Conservation (phyloP, 2,888 invertebrate species). For the Cryptus viduatorius region DNA sequence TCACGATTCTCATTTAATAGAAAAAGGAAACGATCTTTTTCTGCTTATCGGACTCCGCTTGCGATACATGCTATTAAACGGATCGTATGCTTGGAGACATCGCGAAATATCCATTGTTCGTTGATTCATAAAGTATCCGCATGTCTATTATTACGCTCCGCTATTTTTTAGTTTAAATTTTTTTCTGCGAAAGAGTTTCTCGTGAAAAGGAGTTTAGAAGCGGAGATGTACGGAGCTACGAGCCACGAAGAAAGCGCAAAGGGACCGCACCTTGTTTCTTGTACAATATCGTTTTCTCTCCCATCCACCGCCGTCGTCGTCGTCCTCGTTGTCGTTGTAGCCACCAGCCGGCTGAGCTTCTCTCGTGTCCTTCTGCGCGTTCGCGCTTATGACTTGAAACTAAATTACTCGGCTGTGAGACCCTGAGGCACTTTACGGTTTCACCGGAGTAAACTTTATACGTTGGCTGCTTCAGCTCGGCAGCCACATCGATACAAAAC, state of each 20-base stretch:
- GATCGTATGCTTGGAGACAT: too few species aligned
- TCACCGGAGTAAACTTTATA: conserved; percentile 59
- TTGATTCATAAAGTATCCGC: too few species aligned
- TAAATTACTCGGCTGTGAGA: conserved; percentile 58
- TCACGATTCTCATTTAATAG: not conserved
- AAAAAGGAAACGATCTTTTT: too few species aligned
- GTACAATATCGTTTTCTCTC: conserved; percentile 53
- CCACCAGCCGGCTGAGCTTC: conserved; percentile 47
- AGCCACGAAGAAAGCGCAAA: conserved; percentile 48
- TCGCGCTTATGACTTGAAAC: conserved; percentile 64
- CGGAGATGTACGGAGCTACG: conserved; percentile 50
- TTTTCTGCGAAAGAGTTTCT: conserved; percentile 26
- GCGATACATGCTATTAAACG: not conserved
- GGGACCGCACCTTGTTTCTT: conserved; percentile 63
- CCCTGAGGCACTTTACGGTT: conserved; percentile 64
- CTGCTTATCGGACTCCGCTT: not conserved
- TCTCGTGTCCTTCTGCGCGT: conserved; percentile 40
- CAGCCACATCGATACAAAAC: conserved; percentile 62
- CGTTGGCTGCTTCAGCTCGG: conserved; percentile 48
- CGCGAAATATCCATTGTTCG: too few species aligned
- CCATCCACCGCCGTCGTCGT: conserved; percentile 22
- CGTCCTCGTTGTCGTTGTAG: conserved; percentile 46
- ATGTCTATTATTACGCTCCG: not conserved
- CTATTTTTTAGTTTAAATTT: not conserved
- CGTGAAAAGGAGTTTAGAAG: conserved; percentile 20